phyloP scores from a whole-genome alignment of 2,113 vertebrate species.

The Malurus melanocephalus region DNA sequence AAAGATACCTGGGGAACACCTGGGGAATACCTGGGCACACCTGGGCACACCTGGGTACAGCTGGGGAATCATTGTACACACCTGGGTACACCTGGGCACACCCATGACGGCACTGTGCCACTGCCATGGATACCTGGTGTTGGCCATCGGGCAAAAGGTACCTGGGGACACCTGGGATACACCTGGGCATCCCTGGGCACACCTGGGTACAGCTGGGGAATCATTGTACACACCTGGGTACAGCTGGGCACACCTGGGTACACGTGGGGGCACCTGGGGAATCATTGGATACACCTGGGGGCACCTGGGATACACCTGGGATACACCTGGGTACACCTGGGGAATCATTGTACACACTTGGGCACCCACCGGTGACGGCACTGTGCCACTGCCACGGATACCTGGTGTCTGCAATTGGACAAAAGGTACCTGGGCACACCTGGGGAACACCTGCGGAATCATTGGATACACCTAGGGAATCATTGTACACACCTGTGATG shows the following conservation, averaged over 20 bases:
- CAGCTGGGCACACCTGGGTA: no score
- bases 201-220: no score
- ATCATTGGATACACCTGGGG: no score
- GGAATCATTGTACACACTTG: neutral
- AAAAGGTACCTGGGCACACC: no score
- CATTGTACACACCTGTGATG: no score
- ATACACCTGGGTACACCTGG: neutral
- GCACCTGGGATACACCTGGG: no score
- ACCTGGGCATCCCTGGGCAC: neutral
- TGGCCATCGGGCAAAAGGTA: neutral
- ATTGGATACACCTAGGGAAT: no score
- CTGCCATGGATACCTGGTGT: neutral
- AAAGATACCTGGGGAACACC: neutral
- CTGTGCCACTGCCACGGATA: neutral
- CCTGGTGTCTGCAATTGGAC: no score
- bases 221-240: no score
- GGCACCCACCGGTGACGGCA: neutral
- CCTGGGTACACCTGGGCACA: neutral
- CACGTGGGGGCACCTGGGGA: no score
- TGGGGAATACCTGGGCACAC: no score
- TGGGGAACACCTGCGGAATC: no score
- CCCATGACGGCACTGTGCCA: neutral
- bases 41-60: neutral
- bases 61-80: neutral
- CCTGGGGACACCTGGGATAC: neutral